These are phyloP conservation scores for Eospalax fontanierii DNA, from an alignment of 2,797 vertebrate species.

Conservation along the genomic window DNA sequence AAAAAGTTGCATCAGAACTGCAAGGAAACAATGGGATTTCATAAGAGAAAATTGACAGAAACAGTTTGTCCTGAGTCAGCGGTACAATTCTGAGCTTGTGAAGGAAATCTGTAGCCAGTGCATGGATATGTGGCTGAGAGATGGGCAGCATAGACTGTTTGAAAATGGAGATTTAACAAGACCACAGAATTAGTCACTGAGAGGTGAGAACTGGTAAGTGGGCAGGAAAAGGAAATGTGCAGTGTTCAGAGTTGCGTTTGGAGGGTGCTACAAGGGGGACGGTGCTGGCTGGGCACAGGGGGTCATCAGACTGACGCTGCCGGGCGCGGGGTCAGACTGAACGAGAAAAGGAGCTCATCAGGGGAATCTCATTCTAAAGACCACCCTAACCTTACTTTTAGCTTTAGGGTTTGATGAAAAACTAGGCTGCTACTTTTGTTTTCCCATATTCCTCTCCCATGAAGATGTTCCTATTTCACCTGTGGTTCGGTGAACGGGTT, in stretches of 20 bases:
- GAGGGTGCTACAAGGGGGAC: neutral
- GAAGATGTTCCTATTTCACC: neutral
- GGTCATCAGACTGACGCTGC: too few relatives aligned
- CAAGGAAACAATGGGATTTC: conserved; percentile 65
- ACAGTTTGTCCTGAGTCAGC: conserved; percentile 48
- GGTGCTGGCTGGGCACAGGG: neutral
- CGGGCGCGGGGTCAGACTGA: too few relatives aligned
- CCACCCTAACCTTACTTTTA: neutral
- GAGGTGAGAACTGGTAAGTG: neutral
- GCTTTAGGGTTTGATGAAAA: neutral
- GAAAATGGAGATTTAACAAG: conserved; percentile 38
- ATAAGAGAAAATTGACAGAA: conserved; percentile 54
- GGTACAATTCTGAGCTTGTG: neutral
- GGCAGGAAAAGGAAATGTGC: neutral
- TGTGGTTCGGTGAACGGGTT: neutral
- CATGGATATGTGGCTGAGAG: neutral
- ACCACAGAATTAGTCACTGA: neutral
- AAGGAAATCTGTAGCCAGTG: conserved; percentile 28
- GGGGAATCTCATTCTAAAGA: neutral
- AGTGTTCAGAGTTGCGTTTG: neutral
- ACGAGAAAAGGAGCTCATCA: neutral
- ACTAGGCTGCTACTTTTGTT: conserved; percentile 1
- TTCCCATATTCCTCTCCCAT: conserved; percentile 36
- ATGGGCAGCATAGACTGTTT: neutral
- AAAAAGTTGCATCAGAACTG: conserved; percentile 61